Conservation (phyloP, 2,888 invertebrate species). For the Agrochola circellaris region DNA sequence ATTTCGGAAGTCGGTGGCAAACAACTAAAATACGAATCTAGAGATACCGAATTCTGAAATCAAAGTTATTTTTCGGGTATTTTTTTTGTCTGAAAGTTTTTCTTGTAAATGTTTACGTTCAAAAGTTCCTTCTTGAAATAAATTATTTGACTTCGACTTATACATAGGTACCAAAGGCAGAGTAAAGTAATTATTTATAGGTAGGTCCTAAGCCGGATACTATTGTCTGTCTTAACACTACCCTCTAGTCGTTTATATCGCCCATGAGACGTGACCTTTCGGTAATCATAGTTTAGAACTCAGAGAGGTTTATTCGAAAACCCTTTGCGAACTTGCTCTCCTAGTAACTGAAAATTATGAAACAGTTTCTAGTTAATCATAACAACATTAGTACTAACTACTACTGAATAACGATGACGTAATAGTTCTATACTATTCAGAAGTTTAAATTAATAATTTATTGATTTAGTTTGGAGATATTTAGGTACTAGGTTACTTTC, state of each 20-base stretch:
- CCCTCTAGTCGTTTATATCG: constrained; percentile 23
- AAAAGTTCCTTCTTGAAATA: background rate
- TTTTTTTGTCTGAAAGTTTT: too few relatives aligned
- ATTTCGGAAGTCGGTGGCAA: too few relatives aligned
- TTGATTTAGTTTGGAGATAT: constrained; percentile 2
- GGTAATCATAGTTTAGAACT: constrained; percentile 46
- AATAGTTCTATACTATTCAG: background rate
- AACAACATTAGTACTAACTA: constrained; percentile 29
- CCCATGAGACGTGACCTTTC: constrained; percentile 56
- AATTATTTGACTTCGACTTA: background rate
- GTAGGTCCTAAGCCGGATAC: background rate
- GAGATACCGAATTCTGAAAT: too few relatives aligned
- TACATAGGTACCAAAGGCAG: background rate
- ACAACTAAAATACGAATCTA: too few relatives aligned
- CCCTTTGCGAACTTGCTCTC: constrained; percentile 35
- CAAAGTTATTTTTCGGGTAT: too few relatives aligned
- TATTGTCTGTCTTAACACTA: constrained; percentile 1
- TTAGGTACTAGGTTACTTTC: too few relatives aligned
- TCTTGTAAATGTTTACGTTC: background rate
- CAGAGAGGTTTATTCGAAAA: constrained; percentile 32
- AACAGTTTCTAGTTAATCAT: constrained; percentile 37
- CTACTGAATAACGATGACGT: constrained; percentile 23
- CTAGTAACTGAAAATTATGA: constrained; percentile 24
- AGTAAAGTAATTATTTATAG: constrained; percentile 20
- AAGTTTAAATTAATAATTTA: constrained; percentile 36